Percentiles rank a stretch among this genome's conserved stretches.
Conservation (phyloP, 2,113 vertebrate genomes). For the Regulus satrapa region DNA sequence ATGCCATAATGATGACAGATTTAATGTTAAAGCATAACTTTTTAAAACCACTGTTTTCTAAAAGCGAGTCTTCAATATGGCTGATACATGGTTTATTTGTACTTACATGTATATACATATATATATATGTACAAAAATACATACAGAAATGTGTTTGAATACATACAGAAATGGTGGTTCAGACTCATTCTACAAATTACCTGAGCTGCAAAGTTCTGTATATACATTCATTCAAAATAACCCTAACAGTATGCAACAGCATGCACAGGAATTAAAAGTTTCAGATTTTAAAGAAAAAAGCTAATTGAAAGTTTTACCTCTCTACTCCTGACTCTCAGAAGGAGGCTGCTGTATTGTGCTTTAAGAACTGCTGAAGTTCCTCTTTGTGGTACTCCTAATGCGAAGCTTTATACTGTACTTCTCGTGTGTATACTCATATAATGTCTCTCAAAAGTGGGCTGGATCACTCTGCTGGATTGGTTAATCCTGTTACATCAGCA, state of each 20-base stretch:
- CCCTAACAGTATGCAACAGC: constrained; percentile 8
- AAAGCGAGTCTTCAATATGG: not conserved
- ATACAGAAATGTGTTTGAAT: not conserved
- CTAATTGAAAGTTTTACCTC: constrained; percentile 71
- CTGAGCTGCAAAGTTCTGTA: constrained; percentile 43
- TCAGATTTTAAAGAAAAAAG: constrained; percentile 50
- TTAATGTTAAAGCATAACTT: constrained; percentile 35
- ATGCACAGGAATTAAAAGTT: constrained; percentile 56
- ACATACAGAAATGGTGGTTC: not conserved
- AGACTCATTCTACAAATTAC: constrained; percentile 2
- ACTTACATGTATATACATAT: not conserved
- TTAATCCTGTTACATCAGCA: constrained; percentile 74
- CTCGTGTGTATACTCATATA: constrained; percentile 71
- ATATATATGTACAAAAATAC: not conserved
- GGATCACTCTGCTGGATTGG: constrained; percentile 74
- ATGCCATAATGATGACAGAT: constrained; percentile 35
- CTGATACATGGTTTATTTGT: not conserved
- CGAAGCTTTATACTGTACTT: constrained; percentile 78
- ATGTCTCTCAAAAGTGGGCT: constrained; percentile 70
- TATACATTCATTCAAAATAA: not conserved
- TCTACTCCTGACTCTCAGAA: constrained; percentile 61
- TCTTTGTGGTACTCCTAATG: constrained; percentile 70
- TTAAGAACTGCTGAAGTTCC: constrained; percentile 71
- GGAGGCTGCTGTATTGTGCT: constrained; percentile 69
- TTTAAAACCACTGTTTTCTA: not conserved